A percentile compares a stretch with the other conserved stretches of the same genome.
Evolutionary conservation across 30 jellyfish, hydroid and myxozoan genomes (phyloP).

Genomic region (Aurelia sp.): DNA sequence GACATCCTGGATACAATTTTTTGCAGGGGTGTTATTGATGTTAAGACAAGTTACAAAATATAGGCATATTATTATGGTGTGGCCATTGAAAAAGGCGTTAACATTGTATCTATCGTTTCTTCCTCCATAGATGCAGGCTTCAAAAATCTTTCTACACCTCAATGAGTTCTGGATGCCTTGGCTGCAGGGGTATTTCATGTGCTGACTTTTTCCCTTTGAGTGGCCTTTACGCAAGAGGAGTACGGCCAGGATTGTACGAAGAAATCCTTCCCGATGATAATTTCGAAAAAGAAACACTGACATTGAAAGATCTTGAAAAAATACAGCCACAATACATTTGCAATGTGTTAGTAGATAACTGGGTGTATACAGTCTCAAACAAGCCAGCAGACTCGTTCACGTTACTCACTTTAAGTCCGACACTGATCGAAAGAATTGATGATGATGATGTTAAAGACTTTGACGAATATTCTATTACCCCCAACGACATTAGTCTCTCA

Average conservation of each 20-base stretch:
- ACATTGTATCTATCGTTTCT: no score
- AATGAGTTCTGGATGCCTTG: conserved; percentile 63
- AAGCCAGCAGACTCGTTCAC: conserved; percentile 44
- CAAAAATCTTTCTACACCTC: conserved; percentile 76
- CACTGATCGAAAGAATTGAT: conserved; percentile 75
- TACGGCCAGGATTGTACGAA: conserved; percentile 15
- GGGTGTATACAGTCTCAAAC: conserved; percentile 36
- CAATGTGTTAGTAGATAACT: conserved; percentile 75
- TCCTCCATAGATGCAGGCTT: conserved; percentile 48
- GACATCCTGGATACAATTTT: no score
- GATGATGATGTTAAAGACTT: conserved; percentile 65
- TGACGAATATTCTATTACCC: conserved; percentile 50
- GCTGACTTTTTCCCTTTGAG: conserved; percentile 66
- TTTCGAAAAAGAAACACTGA: conserved; percentile 22
- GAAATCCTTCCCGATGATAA: neutral
- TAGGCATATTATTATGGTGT: no score
- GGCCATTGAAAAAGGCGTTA: no score
- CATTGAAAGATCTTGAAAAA: conserved; percentile 55
- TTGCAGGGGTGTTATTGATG: no score
- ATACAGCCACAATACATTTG: conserved; percentile 61
- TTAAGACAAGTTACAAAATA: no score
- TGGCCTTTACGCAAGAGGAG: neutral
- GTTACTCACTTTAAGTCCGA: conserved; percentile 61
- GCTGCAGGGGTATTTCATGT: conserved; percentile 70
- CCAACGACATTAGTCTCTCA: conserved; percentile 62